Percentiles rank a stretch among this genome's conserved stretches.
phyloP scores from a whole-genome alignment of 2,797 vertebrate genomes.

The Hemitrygon akajei region DNA sequence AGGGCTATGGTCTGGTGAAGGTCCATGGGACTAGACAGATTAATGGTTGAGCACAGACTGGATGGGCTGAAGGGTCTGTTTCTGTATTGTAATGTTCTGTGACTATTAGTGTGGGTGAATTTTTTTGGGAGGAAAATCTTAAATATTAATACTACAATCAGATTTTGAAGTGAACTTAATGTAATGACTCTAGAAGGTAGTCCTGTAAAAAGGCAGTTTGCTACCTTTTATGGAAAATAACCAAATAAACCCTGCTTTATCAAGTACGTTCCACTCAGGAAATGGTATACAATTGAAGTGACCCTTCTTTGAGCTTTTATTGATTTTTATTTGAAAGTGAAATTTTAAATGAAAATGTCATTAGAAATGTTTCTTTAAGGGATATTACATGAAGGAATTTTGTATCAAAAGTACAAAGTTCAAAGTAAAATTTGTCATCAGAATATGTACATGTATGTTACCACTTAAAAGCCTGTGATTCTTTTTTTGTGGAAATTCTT shows the following conservation, averaged over 20 bases:
- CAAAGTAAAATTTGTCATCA: too few relatives aligned
- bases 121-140: background rate
- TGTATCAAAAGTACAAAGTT: too few relatives aligned
- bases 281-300: background rate
- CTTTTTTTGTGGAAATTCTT: too few relatives aligned
- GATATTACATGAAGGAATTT: too few relatives aligned
- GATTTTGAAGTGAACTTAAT: background rate
- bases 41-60: too few relatives aligned
- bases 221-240: background rate
- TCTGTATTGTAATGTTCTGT: too few relatives aligned
- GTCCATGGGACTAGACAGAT: too few relatives aligned
- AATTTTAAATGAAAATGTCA: background rate
- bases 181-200: background rate
- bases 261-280: background rate
- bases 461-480: too few relatives aligned
- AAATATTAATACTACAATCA: background rate
- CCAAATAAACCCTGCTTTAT: background rate
- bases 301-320: background rate
- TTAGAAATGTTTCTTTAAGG: too few relatives aligned
- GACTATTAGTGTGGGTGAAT: background rate
- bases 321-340: background rate
- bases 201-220: background rate
- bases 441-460: too few relatives aligned
- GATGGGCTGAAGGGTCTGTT: too few relatives aligned
- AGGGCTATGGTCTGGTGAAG: too few relatives aligned